Conservation (phyloP, 1,140 invertebrate species). For the Bombus waltoni region DNA sequence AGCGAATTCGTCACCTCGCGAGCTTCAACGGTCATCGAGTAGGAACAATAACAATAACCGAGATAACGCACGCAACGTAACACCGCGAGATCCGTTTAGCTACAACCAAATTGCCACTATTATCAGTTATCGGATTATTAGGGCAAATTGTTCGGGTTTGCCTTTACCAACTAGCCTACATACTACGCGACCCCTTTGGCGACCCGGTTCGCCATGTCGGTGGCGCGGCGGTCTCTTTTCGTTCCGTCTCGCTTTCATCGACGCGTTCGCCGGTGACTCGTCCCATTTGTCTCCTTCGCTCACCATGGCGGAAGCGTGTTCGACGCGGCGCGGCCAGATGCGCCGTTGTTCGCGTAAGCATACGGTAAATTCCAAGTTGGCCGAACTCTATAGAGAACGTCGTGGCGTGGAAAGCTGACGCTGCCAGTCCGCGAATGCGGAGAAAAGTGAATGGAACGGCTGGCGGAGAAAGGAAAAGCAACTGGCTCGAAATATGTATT, state of each 20-base stretch:
- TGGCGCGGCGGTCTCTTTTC: not conserved
- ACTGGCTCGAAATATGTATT: conserved; percentile 19
- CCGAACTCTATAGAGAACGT: conserved; percentile 52
- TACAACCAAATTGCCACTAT: conserved; percentile 72
- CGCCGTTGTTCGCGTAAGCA: conserved; percentile 62
- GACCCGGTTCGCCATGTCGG: conserved; percentile 30
- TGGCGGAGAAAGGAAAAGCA: not conserved
- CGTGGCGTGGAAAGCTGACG: conserved; percentile 21
- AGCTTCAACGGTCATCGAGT: conserved; percentile 36
- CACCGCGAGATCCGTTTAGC: conserved; percentile 68
- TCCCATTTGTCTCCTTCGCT: conserved; percentile 36
- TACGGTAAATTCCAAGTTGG: conserved; percentile 69
- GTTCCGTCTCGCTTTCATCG: not conserved
- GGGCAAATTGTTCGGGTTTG: conserved; percentile 75
- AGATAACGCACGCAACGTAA: conserved; percentile 65
- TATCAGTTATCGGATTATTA: conserved; percentile 78
- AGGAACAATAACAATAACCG: conserved; percentile 72
- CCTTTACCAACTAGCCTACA: conserved; percentile 68
- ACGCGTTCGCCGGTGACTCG: conserved; percentile 36
- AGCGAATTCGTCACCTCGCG: not conserved
- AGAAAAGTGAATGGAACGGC: not conserved
- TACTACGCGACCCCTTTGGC: conserved; percentile 44
- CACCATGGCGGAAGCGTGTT: conserved; percentile 28
- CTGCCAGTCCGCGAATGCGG: not conserved
- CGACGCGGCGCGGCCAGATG: conserved; percentile 64